A percentile compares a stretch with the other conserved stretches of the same genome.
Conservation (phyloP, 2,888 invertebrate species). For the Philereme vetulata region DNA sequence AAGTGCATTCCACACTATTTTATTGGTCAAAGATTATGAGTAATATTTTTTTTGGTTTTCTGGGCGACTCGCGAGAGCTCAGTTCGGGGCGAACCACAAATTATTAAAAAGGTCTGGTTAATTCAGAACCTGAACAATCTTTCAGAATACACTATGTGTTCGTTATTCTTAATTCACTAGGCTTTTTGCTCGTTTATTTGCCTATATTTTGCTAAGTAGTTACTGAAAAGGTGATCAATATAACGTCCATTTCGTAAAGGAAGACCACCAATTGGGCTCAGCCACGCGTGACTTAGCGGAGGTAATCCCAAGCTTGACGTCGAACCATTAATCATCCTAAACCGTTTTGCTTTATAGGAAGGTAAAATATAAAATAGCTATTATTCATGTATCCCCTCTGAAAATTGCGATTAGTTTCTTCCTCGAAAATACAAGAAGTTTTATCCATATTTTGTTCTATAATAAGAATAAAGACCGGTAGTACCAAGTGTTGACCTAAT, state of each 20-base stretch:
- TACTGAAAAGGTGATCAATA: constrained; percentile 23
- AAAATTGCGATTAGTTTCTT: constrained; percentile 19
- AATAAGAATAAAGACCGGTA: not conserved
- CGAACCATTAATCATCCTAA: constrained; percentile 45
- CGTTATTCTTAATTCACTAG: no score
- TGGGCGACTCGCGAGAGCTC: no score
- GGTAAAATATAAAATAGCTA: constrained; percentile 15
- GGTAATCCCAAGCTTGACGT: constrained; percentile 42
- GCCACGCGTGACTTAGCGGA: constrained; percentile 44
- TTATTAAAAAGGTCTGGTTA: no score
- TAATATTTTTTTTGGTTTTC: no score
- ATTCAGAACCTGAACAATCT: no score
- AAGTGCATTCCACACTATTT: no score
- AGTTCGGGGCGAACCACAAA: no score
- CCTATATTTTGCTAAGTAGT: not conserved
- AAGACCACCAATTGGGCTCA: constrained; percentile 39
- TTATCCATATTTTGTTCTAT: constrained; percentile 14
- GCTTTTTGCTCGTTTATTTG: no score
- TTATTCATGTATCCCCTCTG: constrained; percentile 12
- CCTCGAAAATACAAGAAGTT: constrained; percentile 2
- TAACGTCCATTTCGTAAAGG: constrained; percentile 31
- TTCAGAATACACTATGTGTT: no score
- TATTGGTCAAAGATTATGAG: no score
- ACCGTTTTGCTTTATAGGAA: constrained; percentile 39
- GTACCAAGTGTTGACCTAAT: constrained; percentile 14